A percentile compares a stretch with the other conserved stretches of the same genome.
These are phyloP conservation scores for Anguilla obscura DNA, from an alignment of 2,797 vertebrate genomes.

Conservation along the genomic window DNA sequence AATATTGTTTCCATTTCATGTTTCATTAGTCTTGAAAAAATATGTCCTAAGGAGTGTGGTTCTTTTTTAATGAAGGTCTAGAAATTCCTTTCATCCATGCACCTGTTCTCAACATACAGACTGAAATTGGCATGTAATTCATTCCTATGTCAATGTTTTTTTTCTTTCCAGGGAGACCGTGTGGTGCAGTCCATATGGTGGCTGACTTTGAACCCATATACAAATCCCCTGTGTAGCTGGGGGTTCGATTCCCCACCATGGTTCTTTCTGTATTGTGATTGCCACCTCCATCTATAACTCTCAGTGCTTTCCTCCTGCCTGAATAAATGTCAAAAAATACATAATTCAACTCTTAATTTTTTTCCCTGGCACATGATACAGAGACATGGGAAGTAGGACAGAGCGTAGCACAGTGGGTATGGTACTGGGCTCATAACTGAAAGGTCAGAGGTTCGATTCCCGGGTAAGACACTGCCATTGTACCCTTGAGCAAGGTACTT, in stretches of 20 bases:
- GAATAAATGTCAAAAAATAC: constrained; percentile 1
- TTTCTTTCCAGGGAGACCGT: background rate
- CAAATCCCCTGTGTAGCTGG: background rate
- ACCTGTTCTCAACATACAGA: background rate
- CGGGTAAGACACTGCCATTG: too few relatives aligned
- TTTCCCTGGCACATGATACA: background rate
- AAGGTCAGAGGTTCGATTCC: too few relatives aligned
- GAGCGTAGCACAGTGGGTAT: too few relatives aligned
- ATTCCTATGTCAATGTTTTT: background rate
- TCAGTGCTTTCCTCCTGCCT: background rate
- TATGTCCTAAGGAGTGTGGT: background rate
- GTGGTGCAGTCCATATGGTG: background rate
- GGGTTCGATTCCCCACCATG: background rate
- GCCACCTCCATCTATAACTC: background rate
- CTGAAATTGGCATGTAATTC: background rate
- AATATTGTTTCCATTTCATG: background rate
- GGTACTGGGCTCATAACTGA: too few relatives aligned
- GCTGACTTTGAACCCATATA: background rate
- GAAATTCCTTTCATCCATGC: background rate
- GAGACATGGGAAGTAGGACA: too few relatives aligned
- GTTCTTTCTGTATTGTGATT: background rate
- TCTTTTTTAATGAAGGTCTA: background rate
- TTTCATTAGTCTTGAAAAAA: background rate
- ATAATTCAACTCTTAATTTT: background rate
- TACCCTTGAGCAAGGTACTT: too few relatives aligned